phyloP scores from a whole-genome alignment of 2,113 vertebrate genomes.

The Panthera uncia region DNA sequence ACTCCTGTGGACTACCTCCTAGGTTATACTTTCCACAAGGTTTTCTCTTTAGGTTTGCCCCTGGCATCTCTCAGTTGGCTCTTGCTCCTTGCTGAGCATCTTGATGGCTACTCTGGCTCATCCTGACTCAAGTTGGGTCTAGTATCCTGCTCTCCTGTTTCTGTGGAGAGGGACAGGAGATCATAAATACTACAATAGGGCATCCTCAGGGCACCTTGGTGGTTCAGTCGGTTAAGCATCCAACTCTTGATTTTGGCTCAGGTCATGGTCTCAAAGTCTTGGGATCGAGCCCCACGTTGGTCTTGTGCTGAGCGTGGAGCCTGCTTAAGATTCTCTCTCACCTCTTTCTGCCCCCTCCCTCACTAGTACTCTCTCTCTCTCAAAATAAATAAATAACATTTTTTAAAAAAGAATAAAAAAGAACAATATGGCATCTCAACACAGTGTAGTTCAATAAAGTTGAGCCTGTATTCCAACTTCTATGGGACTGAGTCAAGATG shows the following conservation, averaged over 20 bases:
- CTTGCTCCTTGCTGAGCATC: neutral
- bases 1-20: neutral
- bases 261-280: too few species aligned
- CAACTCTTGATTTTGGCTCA: too few species aligned
- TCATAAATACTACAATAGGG: neutral
- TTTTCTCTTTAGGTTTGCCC: neutral
- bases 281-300: too few species aligned
- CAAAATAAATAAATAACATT: too few species aligned
- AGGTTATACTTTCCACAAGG: neutral
- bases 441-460: neutral
- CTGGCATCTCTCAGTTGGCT: neutral
- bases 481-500: neutral
- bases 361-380: too few species aligned
- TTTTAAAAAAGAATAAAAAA: too few species aligned
- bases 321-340: too few species aligned
- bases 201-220: neutral
- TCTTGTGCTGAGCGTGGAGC: too few species aligned
- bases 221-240: too few species aligned
- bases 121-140: rapidly evolving
- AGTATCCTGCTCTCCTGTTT: neutral
- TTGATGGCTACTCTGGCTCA: neutral
- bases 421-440: neutral
- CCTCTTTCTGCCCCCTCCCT: too few species aligned
- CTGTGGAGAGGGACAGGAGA: neutral
- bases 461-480: neutral